phyloP scores from a whole-genome alignment of 2,113 vertebrate species.

The Cryptomyrus ogoouensis region DNA sequence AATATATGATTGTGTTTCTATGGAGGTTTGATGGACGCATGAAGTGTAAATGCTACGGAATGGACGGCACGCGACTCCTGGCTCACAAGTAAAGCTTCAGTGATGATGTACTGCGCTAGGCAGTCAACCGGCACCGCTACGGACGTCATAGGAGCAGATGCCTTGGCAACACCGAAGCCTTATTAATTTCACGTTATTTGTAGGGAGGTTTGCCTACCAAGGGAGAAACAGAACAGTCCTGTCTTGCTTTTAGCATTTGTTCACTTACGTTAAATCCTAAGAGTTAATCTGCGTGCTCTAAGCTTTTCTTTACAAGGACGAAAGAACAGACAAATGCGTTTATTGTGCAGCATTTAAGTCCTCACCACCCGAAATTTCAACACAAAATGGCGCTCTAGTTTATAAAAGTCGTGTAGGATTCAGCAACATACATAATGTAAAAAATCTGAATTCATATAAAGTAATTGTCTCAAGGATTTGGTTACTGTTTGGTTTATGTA shows the following conservation, averaged over 20 bases:
- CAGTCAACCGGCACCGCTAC: slow-evolving; percentile 15
- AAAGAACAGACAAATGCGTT: background rate
- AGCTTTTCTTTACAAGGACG: background rate
- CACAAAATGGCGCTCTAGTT: slow-evolving; percentile 17
- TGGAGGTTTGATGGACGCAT: background rate
- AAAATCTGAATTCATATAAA: background rate
- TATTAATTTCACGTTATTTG: slow-evolving; percentile 28
- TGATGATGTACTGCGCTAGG: slow-evolving; percentile 20
- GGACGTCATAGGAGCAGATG: slow-evolving; percentile 24
- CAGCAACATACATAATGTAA: background rate
- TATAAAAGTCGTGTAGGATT: background rate
- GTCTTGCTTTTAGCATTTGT: slow-evolving; percentile 2
- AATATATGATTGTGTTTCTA: background rate
- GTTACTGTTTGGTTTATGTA: background rate
- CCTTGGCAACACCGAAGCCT: slow-evolving; percentile 19
- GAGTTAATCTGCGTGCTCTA: background rate
- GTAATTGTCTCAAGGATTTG: background rate
- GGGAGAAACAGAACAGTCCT: slow-evolving; percentile 17
- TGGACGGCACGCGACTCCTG: slow-evolving; percentile 8
- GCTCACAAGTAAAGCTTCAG: slow-evolving; percentile 15
- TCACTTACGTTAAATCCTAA: slow-evolving; percentile 9
- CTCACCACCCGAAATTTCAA: background rate
- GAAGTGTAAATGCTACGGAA: background rate
- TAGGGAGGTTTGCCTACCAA: background rate
- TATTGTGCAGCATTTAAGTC: slow-evolving; percentile 7